A percentile compares a stretch with the other conserved stretches of the same genome.
phyloP scores from a whole-genome alignment of 2,888 invertebrate species.

The Thymelicus lineola region DNA sequence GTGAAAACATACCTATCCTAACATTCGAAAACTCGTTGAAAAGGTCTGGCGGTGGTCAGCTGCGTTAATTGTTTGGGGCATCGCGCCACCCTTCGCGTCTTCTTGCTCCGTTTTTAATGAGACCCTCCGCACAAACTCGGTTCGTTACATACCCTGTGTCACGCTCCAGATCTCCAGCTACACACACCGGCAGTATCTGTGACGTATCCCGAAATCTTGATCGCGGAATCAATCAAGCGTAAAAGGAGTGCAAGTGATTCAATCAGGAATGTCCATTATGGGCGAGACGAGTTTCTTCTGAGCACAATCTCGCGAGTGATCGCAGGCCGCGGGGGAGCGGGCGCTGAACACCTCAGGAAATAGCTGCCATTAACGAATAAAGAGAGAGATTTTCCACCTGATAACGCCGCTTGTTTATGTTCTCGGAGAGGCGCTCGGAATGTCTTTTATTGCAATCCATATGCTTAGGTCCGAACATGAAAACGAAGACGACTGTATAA shows the following conservation, averaged over 20 bases:
- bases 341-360: conserved; percentile 51
- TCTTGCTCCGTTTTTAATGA: conserved; percentile 49
- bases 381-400: conserved; percentile 68
- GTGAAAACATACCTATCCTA: conserved; percentile 49
- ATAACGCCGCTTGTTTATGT: conserved; percentile 61
- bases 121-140: conserved; percentile 38
- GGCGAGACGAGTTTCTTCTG: conserved; percentile 60
- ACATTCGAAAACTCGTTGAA: conserved; percentile 47
- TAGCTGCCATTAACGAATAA: conserved; percentile 69
- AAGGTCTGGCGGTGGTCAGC: conserved; percentile 43
- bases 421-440: conserved; percentile 40
- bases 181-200: background rate
- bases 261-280: conserved; percentile 71
- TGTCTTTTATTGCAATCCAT: conserved; percentile 56
- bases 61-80: conserved; percentile 53
- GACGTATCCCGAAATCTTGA: conserved; percentile 49
- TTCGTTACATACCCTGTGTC: background rate
- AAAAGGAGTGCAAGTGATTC: conserved; percentile 70
- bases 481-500: background rate
- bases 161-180: background rate
- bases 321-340: conserved; percentile 47
- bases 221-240: conserved; percentile 62
- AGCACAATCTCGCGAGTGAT: conserved; percentile 64
- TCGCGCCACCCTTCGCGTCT: conserved; percentile 43
- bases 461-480: conserved; percentile 35